Percentiles rank a stretch among this genome's conserved stretches.
Conservation (phyloP, 1,140 invertebrate genomes). For the Drosophila punjabiensis region DNA sequence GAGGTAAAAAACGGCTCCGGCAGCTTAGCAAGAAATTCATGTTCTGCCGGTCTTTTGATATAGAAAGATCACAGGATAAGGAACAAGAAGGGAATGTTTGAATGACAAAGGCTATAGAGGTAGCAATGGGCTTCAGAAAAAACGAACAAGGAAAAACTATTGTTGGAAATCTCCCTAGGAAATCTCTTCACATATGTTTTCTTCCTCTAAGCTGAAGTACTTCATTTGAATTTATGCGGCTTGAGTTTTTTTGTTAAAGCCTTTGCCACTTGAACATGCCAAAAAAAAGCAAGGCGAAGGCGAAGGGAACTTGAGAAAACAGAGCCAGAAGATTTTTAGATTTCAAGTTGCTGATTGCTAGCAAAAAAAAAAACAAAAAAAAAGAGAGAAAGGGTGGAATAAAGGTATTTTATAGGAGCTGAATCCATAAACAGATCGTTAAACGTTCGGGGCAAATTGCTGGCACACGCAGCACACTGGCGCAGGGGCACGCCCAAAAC, state of each 20-base stretch:
- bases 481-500: slow-evolving; percentile 64
- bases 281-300: slow-evolving; percentile 8
- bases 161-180: slow-evolving; percentile 49
- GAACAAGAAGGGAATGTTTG: slow-evolving; percentile 49
- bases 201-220: slow-evolving; percentile 40
- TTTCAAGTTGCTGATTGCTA: slow-evolving; percentile 68
- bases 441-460: slow-evolving; percentile 75
- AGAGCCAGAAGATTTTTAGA: slow-evolving; percentile 41
- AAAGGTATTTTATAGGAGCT: slow-evolving; percentile 22
- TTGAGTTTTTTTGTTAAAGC: slow-evolving; percentile 59
- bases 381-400: slow-evolving; percentile 11
- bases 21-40: slow-evolving; percentile 55
- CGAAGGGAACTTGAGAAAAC: slow-evolving; percentile 2
- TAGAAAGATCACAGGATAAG: slow-evolving; percentile 71
- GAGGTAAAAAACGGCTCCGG: not conserved
- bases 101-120: slow-evolving; percentile 69
- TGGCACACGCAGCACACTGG: slow-evolving; percentile 62
- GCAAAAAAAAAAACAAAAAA: slow-evolving; percentile 1
- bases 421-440: slow-evolving; percentile 77
- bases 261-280: slow-evolving; percentile 58
- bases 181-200: slow-evolving; percentile 47
- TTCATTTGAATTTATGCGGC: slow-evolving; percentile 82
- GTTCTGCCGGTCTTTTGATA: slow-evolving; percentile 41
- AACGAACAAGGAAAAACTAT: slow-evolving; percentile 45
- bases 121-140: slow-evolving; percentile 25